Conservation (phyloP, 1,140 invertebrate genomes). For the Colletes gigas region DNA sequence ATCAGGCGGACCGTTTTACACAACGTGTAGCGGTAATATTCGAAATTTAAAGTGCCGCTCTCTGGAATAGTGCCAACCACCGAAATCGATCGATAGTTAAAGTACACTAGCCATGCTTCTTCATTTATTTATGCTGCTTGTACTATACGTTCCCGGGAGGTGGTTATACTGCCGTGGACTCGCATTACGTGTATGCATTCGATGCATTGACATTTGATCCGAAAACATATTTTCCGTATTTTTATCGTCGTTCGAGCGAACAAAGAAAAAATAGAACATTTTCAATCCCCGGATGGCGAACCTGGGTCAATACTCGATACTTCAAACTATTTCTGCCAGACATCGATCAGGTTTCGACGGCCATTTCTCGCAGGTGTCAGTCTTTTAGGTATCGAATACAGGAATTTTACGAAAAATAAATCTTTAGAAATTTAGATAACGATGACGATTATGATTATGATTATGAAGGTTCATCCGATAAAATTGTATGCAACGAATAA, state of each 20-base stretch:
- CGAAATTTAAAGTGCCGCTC: conserved; percentile 62
- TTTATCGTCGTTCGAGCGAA: background rate
- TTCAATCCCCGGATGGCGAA: too few relatives aligned
- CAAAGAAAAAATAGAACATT: background rate
- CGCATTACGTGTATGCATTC: conserved; percentile 7
- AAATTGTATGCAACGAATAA: too few relatives aligned
- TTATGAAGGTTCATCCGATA: too few relatives aligned
- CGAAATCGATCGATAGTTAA: conserved; percentile 63
- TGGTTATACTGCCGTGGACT: conserved; percentile 18
- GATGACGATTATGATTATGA: too few relatives aligned
- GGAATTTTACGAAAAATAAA: too few relatives aligned
- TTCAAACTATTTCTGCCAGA: too few relatives aligned
- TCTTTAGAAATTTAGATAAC: too few relatives aligned
- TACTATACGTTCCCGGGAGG: conserved; percentile 15
- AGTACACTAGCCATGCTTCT: conserved; percentile 55
- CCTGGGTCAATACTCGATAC: too few relatives aligned
- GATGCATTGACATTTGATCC: background rate
- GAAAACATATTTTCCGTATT: background rate
- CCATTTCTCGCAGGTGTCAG: too few relatives aligned
- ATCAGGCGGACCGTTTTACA: conserved; percentile 10
- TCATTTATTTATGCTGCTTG: conserved; percentile 66
- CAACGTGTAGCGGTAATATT: conserved; percentile 52
- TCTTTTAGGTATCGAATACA: too few relatives aligned
- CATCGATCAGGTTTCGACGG: too few relatives aligned
- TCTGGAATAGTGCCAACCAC: conserved; percentile 58